A percentile compares a stretch with the other conserved stretches of the same genome.
Evolutionary conservation across 2,797 vertebrate genomes (phyloP).

Genomic region (Bucorvus abyssinicus): DNA sequence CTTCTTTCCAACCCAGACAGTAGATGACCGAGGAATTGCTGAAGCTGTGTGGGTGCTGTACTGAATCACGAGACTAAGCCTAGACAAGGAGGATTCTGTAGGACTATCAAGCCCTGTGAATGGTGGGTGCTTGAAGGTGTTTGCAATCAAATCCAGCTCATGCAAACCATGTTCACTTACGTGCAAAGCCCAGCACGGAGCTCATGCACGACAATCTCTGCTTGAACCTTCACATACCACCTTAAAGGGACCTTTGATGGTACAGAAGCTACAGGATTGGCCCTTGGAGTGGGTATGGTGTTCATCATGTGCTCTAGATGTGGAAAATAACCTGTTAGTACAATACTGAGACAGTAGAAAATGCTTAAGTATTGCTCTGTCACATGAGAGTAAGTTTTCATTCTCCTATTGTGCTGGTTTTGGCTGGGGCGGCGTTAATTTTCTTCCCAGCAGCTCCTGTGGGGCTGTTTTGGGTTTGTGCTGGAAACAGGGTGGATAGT

Average conservation of each 20-base stretch:
- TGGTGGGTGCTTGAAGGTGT: neutral
- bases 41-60: neutral
- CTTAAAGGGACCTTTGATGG: neutral
- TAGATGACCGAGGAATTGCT: neutral
- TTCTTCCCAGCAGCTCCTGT: neutral
- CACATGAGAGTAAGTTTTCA: neutral
- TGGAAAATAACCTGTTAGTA: neutral
- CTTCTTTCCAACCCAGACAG: neutral
- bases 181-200: neutral
- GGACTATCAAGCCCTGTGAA: neutral
- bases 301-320: neutral
- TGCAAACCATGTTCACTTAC: neutral
- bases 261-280: neutral
- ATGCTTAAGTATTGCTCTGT: neutral
- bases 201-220: neutral
- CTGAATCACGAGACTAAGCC: neutral
- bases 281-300: neutral
- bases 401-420: neutral
- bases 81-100: neutral
- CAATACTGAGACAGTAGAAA: neutral
- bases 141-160: neutral
- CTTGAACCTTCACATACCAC: neutral
- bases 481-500: neutral
- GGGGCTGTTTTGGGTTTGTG: neutral
- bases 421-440: neutral